A percentile compares a stretch with the other conserved stretches of the same genome.
phyloP scores from a whole-genome alignment of 2,888 invertebrate genomes.

The Oscheius sp. region DNA sequence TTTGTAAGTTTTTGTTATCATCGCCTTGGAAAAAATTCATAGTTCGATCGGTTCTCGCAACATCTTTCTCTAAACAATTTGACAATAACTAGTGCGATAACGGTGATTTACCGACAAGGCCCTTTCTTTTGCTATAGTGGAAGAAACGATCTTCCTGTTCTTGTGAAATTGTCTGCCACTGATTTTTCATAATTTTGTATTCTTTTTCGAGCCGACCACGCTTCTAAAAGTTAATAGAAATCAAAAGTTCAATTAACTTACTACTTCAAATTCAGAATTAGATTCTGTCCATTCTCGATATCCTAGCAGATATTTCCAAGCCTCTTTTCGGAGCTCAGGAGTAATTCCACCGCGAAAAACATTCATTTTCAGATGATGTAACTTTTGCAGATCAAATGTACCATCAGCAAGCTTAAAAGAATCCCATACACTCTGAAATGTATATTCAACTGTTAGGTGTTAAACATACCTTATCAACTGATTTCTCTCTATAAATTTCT shows the following conservation, averaged over 20 bases:
- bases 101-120: conserved; percentile 79
- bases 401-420: conserved; percentile 84
- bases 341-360: conserved; percentile 74
- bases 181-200: conserved; percentile 81
- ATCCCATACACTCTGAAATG: conserved; percentile 76
- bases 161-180: conserved; percentile 89
- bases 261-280: conserved; percentile 78
- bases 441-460: conserved; percentile 2
- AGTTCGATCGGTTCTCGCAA: conserved; percentile 90
- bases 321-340: conserved; percentile 78
- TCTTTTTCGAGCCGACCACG: conserved; percentile 77
- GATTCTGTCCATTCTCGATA: conserved; percentile 87
- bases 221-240: conserved; percentile 67
- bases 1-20: conserved; percentile 85
- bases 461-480: conserved; percentile 74
- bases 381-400: conserved; percentile 78
- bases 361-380: conserved; percentile 82
- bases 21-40: conserved; percentile 92
- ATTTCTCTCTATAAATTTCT: conserved; percentile 79
- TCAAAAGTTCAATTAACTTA: background rate
- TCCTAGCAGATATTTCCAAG: conserved; percentile 93
- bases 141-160: conserved; percentile 88
- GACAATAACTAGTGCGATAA: background rate
- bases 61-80: conserved; percentile 85
- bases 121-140: conserved; percentile 88